These are phyloP conservation scores for Nyctibius bracteatus DNA, from an alignment of 2,113 vertebrate species.

Conservation along the genomic window DNA sequence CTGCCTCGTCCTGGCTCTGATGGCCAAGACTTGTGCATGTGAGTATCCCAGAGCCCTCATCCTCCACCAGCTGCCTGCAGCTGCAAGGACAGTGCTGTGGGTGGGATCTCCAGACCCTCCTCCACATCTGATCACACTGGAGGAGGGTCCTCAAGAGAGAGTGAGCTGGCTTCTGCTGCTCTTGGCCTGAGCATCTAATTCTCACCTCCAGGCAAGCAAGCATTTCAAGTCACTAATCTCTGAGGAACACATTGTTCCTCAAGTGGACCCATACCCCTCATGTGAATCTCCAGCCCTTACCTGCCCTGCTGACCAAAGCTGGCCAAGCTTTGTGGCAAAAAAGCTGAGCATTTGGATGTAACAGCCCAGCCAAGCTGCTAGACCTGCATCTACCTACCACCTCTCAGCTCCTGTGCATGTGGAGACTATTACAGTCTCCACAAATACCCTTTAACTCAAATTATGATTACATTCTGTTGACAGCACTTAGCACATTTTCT, in stretches of 20 bases:
- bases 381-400: neutral
- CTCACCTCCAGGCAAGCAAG: neutral
- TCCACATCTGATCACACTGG: neutral
- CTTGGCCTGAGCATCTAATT: neutral
- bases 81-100: neutral
- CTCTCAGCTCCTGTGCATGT: neutral
- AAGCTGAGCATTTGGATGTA: neutral
- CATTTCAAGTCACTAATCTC: neutral
- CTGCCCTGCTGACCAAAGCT: neutral
- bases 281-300: neutral
- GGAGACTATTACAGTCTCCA: neutral
- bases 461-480: slow-evolving; percentile 40
- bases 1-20: neutral
- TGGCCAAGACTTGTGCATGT: fast-evolving
- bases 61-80: neutral
- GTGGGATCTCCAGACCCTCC: neutral
- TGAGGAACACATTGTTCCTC: fast-evolving
- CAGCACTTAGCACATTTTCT: slow-evolving; percentile 38
- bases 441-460: neutral
- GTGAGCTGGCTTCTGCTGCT: neutral
- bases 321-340: neutral
- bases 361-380: neutral
- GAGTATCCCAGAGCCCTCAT: neutral
- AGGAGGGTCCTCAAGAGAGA: neutral
- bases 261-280: fast-evolving